Evolutionary conservation across 1,140 invertebrate species (phyloP).

Genomic region (Saccostrea glomerata): DNA sequence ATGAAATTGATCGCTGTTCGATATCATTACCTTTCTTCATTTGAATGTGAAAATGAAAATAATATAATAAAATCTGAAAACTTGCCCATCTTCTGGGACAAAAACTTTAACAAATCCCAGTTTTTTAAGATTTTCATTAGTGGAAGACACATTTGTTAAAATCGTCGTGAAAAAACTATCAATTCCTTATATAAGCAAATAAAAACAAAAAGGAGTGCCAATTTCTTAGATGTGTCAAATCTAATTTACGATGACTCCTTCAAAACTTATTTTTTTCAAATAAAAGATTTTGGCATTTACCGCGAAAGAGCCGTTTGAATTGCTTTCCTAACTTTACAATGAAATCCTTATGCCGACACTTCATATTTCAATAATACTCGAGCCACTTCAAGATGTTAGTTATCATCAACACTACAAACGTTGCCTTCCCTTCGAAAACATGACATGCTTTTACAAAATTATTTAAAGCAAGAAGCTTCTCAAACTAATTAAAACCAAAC

Average conservation of each 20-base stretch:
- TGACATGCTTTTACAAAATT: constrained; percentile 23
- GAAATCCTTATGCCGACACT: constrained; percentile 26
- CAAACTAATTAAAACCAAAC: constrained; percentile 6
- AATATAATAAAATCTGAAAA: too few relatives aligned
- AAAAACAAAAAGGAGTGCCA: too few relatives aligned
- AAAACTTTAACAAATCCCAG: too few relatives aligned
- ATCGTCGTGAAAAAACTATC: too few relatives aligned
- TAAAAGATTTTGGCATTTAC: neutral
- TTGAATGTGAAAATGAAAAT: too few relatives aligned
- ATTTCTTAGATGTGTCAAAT: neutral
- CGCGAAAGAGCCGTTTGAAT: neutral
- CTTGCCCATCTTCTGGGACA: too few relatives aligned
- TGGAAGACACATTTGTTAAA: too few relatives aligned
- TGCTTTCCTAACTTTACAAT: neutral
- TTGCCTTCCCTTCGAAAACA: neutral
- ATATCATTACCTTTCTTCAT: too few relatives aligned
- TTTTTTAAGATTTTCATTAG: too few relatives aligned
- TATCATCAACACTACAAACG: neutral
- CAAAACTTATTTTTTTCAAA: neutral
- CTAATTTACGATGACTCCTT: neutral
- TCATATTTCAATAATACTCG: neutral
- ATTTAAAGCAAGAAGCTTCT: constrained; percentile 13
- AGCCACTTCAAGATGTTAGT: neutral
- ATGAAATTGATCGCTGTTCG: too few relatives aligned
- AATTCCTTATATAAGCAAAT: too few relatives aligned